phyloP scores from a whole-genome alignment of 2,113 vertebrate genomes.

The Pan paniscus region DNA sequence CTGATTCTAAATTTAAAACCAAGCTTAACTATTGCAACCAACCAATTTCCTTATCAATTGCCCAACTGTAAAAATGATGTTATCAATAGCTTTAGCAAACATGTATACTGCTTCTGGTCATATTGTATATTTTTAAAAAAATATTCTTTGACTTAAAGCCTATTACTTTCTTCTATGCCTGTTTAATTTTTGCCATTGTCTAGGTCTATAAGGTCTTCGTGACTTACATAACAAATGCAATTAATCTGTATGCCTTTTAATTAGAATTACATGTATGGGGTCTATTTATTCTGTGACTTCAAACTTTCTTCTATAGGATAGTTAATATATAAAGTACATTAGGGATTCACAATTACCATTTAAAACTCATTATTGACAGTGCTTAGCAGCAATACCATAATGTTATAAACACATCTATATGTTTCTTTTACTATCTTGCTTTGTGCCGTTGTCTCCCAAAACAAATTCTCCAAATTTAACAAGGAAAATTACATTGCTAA shows the following conservation, averaged over 20 bases:
- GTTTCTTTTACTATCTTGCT: slow-evolving; percentile 53
- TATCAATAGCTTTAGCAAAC: background rate
- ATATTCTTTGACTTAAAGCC: background rate
- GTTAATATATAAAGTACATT: slow-evolving; percentile 21
- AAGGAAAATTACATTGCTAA: slow-evolving; percentile 71
- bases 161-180: background rate
- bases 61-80: background rate
- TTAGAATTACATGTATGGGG: background rate
- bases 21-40: background rate
- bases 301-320: slow-evolving; percentile 33
- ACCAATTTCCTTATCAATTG: slow-evolving; percentile 8
- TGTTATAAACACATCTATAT: slow-evolving; percentile 3
- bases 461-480: background rate
- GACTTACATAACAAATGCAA: background rate
- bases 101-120: background rate
- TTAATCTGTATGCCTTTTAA: slow-evolving; percentile 40
- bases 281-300: slow-evolving; percentile 35
- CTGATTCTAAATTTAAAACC: background rate
- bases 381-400: background rate
- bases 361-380: background rate
- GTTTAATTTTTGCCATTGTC: background rate
- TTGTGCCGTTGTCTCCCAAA: background rate
- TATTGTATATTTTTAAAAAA: background rate
- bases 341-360: slow-evolving; percentile 52
- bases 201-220: background rate